Conservation (phyloP, 2,113 vertebrate genomes). For the Rhinogobius similis region DNA sequence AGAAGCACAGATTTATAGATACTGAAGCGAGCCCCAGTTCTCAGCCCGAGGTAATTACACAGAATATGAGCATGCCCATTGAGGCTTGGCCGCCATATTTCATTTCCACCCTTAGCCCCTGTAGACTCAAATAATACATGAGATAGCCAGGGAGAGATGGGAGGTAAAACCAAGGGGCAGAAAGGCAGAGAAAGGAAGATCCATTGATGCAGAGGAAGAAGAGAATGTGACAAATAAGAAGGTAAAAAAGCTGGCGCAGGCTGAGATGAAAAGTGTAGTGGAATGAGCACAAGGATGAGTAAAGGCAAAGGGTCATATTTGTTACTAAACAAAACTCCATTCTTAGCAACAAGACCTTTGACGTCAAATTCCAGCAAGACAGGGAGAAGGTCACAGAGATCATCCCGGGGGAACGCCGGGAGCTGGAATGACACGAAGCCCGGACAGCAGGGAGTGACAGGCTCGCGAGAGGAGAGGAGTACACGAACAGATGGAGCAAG, state of each 20-base stretch:
- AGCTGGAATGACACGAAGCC: slow-evolving; percentile 85
- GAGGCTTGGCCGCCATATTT: slow-evolving; percentile 78
- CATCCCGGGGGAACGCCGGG: slow-evolving; percentile 80
- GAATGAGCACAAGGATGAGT: slow-evolving; percentile 42
- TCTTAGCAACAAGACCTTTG: slow-evolving; percentile 86
- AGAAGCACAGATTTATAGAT: slow-evolving; percentile 79
- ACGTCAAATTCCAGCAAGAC: slow-evolving; percentile 87
- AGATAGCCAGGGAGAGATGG: slow-evolving; percentile 70
- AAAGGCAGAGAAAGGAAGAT: slow-evolving; percentile 64
- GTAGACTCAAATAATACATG: slow-evolving; percentile 79
- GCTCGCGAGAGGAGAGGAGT: slow-evolving; percentile 70
- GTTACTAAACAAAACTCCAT: slow-evolving; percentile 84
- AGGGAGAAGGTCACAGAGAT: slow-evolving; percentile 87
- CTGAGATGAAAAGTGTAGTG: slow-evolving; percentile 31
- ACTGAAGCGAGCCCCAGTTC: slow-evolving; percentile 64
- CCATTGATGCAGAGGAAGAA: slow-evolving; percentile 61
- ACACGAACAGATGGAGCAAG: slow-evolving; percentile 73
- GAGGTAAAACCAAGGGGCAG: slow-evolving; percentile 63
- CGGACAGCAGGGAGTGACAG: slow-evolving; percentile 79
- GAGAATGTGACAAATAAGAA: slow-evolving; percentile 54
- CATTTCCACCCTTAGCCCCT: slow-evolving; percentile 78
- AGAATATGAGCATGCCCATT: slow-evolving; percentile 79
- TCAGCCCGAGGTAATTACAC: slow-evolving; percentile 78
- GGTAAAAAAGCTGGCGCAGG: slow-evolving; percentile 24
- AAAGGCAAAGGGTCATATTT: slow-evolving; percentile 77